phyloP scores from a whole-genome alignment of 2,888 invertebrate genomes.

The Drosophila dives region DNA sequence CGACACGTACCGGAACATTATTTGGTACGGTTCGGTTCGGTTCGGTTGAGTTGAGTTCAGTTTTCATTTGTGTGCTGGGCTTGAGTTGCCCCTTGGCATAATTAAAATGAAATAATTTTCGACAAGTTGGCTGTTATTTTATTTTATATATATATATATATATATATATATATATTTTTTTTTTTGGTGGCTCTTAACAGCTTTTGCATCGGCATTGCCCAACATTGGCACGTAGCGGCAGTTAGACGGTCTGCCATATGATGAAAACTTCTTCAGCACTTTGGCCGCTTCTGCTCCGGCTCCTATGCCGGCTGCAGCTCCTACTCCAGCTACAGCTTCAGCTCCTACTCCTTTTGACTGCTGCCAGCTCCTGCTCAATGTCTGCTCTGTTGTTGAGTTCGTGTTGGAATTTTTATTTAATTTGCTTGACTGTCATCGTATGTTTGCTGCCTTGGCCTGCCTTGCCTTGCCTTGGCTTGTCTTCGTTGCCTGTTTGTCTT shows the following conservation, averaged over 20 bases:
- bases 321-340: conserved; percentile 6
- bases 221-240: conserved; percentile 52
- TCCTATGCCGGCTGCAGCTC: neutral
- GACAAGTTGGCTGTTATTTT: conserved; percentile 66
- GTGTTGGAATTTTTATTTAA: conserved; percentile 78
- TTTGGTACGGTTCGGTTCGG: conserved; percentile 18
- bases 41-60: conserved; percentile 8
- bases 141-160: neutral
- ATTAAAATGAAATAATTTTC: conserved; percentile 79
- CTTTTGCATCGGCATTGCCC: conserved; percentile 50
- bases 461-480: conserved; percentile 2
- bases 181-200: conserved; percentile 40
- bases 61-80: conserved; percentile 6
- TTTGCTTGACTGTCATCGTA: conserved; percentile 65
- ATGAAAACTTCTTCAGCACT: conserved; percentile 49
- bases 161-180: neutral
- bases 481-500: conserved; percentile 52
- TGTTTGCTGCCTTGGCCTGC: conserved; percentile 22
- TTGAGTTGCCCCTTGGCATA: conserved; percentile 69
- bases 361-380: conserved; percentile 29
- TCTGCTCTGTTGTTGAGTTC: conserved; percentile 46
- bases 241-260: conserved; percentile 57
- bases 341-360: conserved; percentile 5
- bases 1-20: conserved; percentile 63
- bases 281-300: neutral